A percentile compares a stretch with the other conserved stretches of the same genome.
These are phyloP conservation scores for Orius insidiosus DNA, from an alignment of 1,140 invertebrate species.

Conservation along the genomic window DNA sequence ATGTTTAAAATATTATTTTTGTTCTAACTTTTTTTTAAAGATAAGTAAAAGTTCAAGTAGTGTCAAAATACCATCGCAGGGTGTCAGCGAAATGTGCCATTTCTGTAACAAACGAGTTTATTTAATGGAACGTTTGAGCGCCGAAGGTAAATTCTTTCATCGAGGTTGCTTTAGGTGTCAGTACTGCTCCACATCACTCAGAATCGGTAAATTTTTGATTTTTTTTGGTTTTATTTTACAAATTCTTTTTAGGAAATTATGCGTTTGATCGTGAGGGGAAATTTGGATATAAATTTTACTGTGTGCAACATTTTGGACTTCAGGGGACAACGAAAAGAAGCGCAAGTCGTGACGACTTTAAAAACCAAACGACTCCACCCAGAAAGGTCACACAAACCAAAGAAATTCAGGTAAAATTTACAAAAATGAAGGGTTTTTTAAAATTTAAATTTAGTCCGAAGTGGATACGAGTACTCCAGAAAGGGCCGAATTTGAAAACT, in stretches of 20 bases:
- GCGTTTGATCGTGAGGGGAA: conserved; percentile 57
- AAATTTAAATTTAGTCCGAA: background rate
- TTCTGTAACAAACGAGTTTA: conserved; percentile 79
- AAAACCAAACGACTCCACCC: background rate
- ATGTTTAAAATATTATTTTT: too few species aligned
- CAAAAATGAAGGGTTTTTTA: too few species aligned
- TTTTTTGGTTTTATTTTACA: conserved; percentile 7
- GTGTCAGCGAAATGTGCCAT: conserved; percentile 61
- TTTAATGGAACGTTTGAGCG: conserved; percentile 68
- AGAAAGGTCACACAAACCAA: background rate
- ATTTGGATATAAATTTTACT: conserved; percentile 57
- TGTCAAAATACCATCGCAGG: conserved; percentile 34
- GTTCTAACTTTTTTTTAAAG: background rate
- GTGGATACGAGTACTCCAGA: conserved; percentile 14
- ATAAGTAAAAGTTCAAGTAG: conserved; percentile 2
- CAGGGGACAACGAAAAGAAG: conserved; percentile 27
- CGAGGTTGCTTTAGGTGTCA: conserved; percentile 64
- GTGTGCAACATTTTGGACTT: conserved; percentile 58
- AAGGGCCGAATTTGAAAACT: conserved; percentile 20
- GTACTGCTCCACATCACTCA: conserved; percentile 48
- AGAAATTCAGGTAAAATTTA: background rate
- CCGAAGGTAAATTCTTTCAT: conserved; percentile 76
- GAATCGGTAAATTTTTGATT: conserved; percentile 35
- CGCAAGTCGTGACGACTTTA: background rate
- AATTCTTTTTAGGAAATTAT: conserved; percentile 41